Evolutionary conservation across 30 jellyfish, hydroid and myxozoan species (phyloP).

Genomic region (Aurelia sp.): DNA sequence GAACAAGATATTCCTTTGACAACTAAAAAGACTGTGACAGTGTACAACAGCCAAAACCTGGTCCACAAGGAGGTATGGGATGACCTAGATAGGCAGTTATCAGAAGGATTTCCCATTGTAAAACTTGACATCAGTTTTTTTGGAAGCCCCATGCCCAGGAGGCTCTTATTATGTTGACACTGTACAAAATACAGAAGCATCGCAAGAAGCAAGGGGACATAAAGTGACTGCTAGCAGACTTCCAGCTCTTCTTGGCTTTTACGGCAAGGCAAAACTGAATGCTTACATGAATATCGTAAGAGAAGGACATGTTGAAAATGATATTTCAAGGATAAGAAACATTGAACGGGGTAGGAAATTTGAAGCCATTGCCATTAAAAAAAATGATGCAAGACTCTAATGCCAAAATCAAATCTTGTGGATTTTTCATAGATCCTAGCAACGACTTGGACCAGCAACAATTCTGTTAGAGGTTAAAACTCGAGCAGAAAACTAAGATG

Average conservation of each 20-base stretch:
- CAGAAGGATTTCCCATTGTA: background rate
- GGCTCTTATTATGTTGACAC: constrained; percentile 1
- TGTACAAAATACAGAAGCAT: constrained; percentile 4
- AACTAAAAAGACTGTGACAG: background rate
- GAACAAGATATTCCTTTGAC: background rate
- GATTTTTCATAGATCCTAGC: background rate
- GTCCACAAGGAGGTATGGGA: constrained; percentile 1
- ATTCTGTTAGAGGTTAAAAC: background rate
- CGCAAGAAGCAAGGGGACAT: background rate
- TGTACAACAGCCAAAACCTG: background rate
- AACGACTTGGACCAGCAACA: constrained; percentile 6
- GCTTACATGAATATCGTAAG: too few species aligned
- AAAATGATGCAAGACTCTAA: constrained; percentile 2
- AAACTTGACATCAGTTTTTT: background rate
- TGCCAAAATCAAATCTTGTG: constrained; percentile 1
- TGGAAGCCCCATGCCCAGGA: constrained; percentile 8
- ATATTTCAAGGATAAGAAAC: background rate
- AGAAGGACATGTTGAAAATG: too few species aligned
- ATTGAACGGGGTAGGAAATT: background rate
- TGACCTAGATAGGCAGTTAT: background rate
- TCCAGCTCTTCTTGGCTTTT: constrained; percentile 3
- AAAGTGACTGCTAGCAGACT: constrained; percentile 6
- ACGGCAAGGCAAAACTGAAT: too few species aligned
- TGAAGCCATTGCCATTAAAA: background rate
- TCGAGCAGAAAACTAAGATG: constrained; percentile 5